phyloP scores from a whole-genome alignment of 2,888 invertebrate species.

The Rhagonycha lutea region DNA sequence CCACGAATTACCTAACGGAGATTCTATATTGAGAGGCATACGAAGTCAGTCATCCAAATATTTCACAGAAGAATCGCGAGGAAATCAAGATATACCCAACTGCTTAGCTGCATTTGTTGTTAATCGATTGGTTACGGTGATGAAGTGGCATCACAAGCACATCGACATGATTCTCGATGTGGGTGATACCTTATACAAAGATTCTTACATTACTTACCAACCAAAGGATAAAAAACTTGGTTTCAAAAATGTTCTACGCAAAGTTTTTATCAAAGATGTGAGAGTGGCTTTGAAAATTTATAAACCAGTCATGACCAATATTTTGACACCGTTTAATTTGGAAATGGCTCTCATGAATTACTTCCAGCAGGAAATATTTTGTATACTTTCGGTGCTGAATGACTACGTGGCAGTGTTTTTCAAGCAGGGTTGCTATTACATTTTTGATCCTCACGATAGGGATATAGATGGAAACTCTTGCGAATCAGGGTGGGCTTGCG shows the following conservation, averaged over 20 bases:
- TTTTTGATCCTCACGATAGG: slow-evolving; percentile 65
- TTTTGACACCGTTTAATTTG: slow-evolving; percentile 37
- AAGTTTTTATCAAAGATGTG: slow-evolving; percentile 60
- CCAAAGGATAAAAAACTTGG: slow-evolving; percentile 54
- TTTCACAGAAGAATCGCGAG: slow-evolving; percentile 56
- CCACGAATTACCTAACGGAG: slow-evolving; percentile 41
- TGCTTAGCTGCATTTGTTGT: slow-evolving; percentile 62
- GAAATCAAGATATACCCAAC: slow-evolving; percentile 55
- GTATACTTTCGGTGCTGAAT: slow-evolving; percentile 60
- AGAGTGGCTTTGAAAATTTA: slow-evolving; percentile 43
- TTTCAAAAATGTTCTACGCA: slow-evolving; percentile 54
- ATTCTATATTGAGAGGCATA: slow-evolving; percentile 57
- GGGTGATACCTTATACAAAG: slow-evolving; percentile 64
- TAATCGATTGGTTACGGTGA: slow-evolving; percentile 59
- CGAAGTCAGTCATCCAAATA: slow-evolving; percentile 45
- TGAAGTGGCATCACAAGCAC: slow-evolving; percentile 59
- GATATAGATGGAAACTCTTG: slow-evolving; percentile 55
- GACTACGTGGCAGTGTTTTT: slow-evolving; percentile 62
- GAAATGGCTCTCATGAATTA: slow-evolving; percentile 57
- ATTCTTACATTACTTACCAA: slow-evolving; percentile 61
- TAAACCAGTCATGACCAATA: slow-evolving; percentile 44
- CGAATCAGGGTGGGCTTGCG: slow-evolving; percentile 27
- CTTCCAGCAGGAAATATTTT: slow-evolving; percentile 61
- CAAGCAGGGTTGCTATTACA: slow-evolving; percentile 59
- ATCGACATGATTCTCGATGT: slow-evolving; percentile 61